Base-by-base conservation (phyloP, 2,113 vertebrate genomes). In the Nycticryphes semicollaris region DNA sequence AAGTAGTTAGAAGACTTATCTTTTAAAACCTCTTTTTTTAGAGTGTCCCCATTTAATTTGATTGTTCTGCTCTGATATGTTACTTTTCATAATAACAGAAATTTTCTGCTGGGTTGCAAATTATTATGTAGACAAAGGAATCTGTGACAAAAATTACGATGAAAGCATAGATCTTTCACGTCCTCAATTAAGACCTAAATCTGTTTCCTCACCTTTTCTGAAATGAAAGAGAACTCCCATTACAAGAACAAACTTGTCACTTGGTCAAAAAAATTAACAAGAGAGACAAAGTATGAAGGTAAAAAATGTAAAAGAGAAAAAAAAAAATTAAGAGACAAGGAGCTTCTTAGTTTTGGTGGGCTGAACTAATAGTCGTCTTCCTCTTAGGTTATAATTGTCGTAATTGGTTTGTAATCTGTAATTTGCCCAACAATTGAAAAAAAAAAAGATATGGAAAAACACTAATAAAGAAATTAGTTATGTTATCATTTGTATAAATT, bases 201-300 rank as follows among this genome's bases (percentile, higher is more conserved):
- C 87, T 62, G 67, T 82, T 95, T 93, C 78, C 92, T 95, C 69
- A 75, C 84, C 83, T 84, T 95, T 94, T 92, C 85, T 90, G 73
- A 69, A 96, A 90, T 79, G 72, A 78, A 92, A 51, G 19, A 84
- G 83, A 94, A 96, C 81, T 94, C 88, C 67, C 37, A 68, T 95
- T 69, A 96, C 97, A 88, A 91, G 75, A 97, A 95, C 54, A 95
- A 89, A 92, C 90, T 94, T 93, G 93, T 96, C 91, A 95, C 91
- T 89, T 85, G 31, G 66, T 83, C 66, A 95, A 94, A 91, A 94
- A 95, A 97, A 88, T 85, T 47, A 95, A 83, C 59, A 87, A 84
- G 50, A 56, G 68, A 59, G 37, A 93, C 59, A 54, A 87, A 96
- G 30, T 57, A 87, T 54, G 53, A 85, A 78, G 67, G 89, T 24